These are phyloP conservation scores for Harpegnathos saltator DNA, from an alignment of 1,140 invertebrate genomes.

Conservation along the genomic window DNA sequence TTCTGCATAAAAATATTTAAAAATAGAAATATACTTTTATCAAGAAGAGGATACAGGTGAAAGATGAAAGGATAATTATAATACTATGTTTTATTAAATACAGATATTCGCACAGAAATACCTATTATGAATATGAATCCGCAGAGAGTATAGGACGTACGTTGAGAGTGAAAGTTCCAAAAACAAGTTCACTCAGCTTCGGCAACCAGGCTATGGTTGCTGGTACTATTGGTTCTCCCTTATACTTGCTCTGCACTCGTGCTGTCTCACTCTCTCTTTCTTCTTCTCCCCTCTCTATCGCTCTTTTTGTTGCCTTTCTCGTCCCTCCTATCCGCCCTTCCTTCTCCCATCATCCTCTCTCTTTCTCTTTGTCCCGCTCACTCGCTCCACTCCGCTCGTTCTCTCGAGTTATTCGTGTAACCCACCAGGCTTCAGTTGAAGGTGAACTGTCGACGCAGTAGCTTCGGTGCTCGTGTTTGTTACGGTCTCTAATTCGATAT, in stretches of 20 bases:
- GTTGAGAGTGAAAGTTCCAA: slow-evolving; percentile 80
- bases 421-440: slow-evolving; percentile 74
- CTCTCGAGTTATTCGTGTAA: slow-evolving; percentile 35
- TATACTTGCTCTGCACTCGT: slow-evolving; percentile 33
- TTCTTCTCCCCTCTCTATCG: too few relatives aligned
- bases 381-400: slow-evolving; percentile 13
- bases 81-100: too few relatives aligned
- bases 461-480: slow-evolving; percentile 21
- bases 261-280: too few relatives aligned
- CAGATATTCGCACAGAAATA: too few relatives aligned
- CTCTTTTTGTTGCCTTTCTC: too few relatives aligned
- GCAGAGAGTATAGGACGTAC: slow-evolving; percentile 72
- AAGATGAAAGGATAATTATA: too few relatives aligned
- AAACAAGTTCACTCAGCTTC: slow-evolving; percentile 26
- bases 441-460: slow-evolving; percentile 71
- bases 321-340: too few relatives aligned
- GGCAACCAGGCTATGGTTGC: not conserved
- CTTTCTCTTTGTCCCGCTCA: too few relatives aligned
- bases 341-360: slow-evolving; percentile 27
- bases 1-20: too few relatives aligned
- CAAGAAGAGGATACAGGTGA: too few relatives aligned
- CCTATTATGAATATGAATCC: not conserved
- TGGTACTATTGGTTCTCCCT: slow-evolving; percentile 58
- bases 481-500: not conserved
- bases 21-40: too few relatives aligned